Evolutionary conservation across 2,113 vertebrate genomes (phyloP), one percentile per base, ranked within the genome.

Genomic region (Eurystomus gularis): DNA sequence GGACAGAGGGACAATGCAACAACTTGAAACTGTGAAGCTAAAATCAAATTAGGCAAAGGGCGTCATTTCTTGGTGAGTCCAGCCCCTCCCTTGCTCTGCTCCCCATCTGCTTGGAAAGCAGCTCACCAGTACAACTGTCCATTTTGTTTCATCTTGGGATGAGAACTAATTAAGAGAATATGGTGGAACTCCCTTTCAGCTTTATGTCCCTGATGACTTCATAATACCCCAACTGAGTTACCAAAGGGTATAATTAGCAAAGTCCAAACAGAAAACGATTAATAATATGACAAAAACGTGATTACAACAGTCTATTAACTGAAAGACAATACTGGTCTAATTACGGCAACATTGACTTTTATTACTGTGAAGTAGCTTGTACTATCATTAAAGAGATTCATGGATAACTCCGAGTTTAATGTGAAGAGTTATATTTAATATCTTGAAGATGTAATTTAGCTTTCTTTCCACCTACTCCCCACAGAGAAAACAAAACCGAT

Each of bases 231-330:
- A 71, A 83, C 88, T 68, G 37, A 97, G 91, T 69, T 93, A 97
- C 97, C 82, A 35, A 93, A 94, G 94, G 97, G 95, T 77, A 97
- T 97, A 98, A 98, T 98, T 97, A 97, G 95, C 93, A 57, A 96
- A 96, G 94, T 94, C 97, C 97, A 98, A 97, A 97, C 95, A 96
- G 78, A 97, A 96, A 95, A 95, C 4, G 37, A 98, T 97, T 98
- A 97, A 97, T 95, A 80, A 94, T 84, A 93, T 86, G 93, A 89
- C 96, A 98, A 96, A 96, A 75, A 94, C 72, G 48, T 93, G 96
- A 97, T 96, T 96, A 96, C 92, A 91, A 69, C 69, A 78, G 92
- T 81, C 89, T 94, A 73, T 94, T 96, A 95, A 66, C 88, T 87
- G 91, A 83, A 58, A 97, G 96, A 97, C 93, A 97, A 96, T 96